Base-by-base conservation (phyloP, 2,113 vertebrate genomes). In the Pomatorhinus ruficollis region DNA sequence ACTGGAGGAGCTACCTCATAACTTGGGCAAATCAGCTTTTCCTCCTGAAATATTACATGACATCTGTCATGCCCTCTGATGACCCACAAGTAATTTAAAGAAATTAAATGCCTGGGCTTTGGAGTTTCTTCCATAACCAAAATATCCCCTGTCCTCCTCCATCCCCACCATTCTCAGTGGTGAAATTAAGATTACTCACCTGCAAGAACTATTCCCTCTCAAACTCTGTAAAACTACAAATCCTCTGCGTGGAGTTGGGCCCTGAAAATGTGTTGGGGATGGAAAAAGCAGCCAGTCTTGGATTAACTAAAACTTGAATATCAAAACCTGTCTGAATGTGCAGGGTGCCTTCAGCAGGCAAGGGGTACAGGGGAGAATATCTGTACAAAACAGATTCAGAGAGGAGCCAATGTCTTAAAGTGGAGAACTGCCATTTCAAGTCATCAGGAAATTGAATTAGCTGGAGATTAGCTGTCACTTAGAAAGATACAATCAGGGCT, bases 91-190 rank as follows among this genome's bases (percentile, higher is more conserved):
- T 85, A 49, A 76, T 75, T 89, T 69, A 30, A 78, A 93, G 70
- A 87, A 93, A 94, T 84, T 54, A 63, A 68, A 54, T 24, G 7
- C 59, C 59, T 79, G 49, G 54, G 28, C 27, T 60, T 95, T 79
- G 30, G 33, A 60, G 60, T 63, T 83, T 47, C 83, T 89, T 94
- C 64, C 61, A 18, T 90, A 81, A 91, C 57, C 79, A 90, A 87
- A 96, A 94, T 78, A 63, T 70, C 79, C 45, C 76, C 66, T 53
- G 20, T 82, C 93, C 69, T 94, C 76, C 82, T 96, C 76, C 78
- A 79, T 91, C 75, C 86, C 90, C 93, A 74, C 89, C 47, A 2
- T 86, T 69, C 57, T 50, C 54, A n/a, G 42, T 25, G 84, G 44
- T 18, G 74, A 82, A 84, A 90, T 85, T 23, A 78, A 44, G 44